Conservation (phyloP, 2,113 vertebrate species). For the Trogon melanurus region DNA sequence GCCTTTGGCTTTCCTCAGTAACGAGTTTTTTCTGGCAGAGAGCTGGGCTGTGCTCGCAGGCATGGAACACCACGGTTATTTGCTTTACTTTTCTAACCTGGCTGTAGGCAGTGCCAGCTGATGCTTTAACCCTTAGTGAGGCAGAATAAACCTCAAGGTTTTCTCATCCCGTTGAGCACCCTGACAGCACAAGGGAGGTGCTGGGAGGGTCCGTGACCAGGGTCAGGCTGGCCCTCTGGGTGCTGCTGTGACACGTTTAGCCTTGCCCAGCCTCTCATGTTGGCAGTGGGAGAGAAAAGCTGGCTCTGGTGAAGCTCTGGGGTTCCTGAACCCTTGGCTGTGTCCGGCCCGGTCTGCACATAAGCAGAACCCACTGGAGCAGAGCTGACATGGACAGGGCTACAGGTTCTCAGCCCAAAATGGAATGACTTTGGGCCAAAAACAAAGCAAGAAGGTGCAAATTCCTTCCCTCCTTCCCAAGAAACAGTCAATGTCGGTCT, state of each 20-base stretch:
- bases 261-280: not conserved
- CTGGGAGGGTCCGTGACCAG: not conserved
- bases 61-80: not conserved
- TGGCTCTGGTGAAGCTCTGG: not conserved
- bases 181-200: accelerated
- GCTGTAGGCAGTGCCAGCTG: not conserved
- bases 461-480: not conserved
- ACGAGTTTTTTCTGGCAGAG: not conserved
- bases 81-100: not conserved
- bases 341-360: not conserved
- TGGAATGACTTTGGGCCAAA: not conserved
- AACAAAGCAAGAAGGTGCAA: not conserved
- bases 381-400: not conserved
- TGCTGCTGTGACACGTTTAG: not conserved
- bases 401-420: not conserved
- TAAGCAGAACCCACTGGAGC: not conserved
- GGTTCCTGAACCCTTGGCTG: not conserved
- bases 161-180: not conserved
- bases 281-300: not conserved
- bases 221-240: not conserved
- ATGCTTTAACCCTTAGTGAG: not conserved
- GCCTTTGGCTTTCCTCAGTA: not conserved
- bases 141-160: not conserved
- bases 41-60: not conserved
- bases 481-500: accelerated